Base-by-base conservation (phyloP, 2,113 vertebrate species). In the Bufo bufo region DNA sequence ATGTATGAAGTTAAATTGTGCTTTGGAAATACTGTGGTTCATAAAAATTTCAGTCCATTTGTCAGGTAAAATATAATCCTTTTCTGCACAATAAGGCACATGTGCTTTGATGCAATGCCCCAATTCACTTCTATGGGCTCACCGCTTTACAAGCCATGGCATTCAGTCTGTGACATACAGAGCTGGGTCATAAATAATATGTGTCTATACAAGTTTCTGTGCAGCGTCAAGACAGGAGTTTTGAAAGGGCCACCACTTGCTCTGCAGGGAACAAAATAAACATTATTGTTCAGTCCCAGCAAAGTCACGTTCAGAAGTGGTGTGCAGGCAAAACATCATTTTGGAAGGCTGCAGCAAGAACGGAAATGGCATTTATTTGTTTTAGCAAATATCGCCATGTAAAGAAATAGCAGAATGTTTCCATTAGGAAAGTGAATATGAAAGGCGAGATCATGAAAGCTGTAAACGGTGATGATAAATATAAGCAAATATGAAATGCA, bases 351-450 rank as follows among this genome's bases (percentile, higher is more conserved):
- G 33, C 50, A n/a, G 85, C 75, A 86, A 78, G 78, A 86, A 43
- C n/a, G 63, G 85, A 87, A 87, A 80, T 19, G 9, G 47, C 77
- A 69, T 87, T 71, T 87, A 81, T 87, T 87, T 87, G 81, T 63
- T 33, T 45, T 81, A 87, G 77, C 75, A 56, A 80, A 84, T 80
- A 79, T 71, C 79, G 33, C 85, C 45, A 87, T 80, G 85, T 80
- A 80, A 80, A 87, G 77, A 66, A 87, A 80, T 71, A 23, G 50
- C 77, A 87, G 63, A 80, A 80, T 58, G 85, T 81, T 87, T 87
- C 85, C 85, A 87, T 87, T n/a, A 87, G 75, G 85, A 80, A 87
- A 52, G 14, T 20, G 47, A 80, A 69, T 87, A 87, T 71, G 77
- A 78, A 87, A 87, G 50, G 50, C 8, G 19, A 52, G 72, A 79